Evolutionary conservation across 2,797 vertebrate species (phyloP).

Genomic region (Pseudochirops corinnae): DNA sequence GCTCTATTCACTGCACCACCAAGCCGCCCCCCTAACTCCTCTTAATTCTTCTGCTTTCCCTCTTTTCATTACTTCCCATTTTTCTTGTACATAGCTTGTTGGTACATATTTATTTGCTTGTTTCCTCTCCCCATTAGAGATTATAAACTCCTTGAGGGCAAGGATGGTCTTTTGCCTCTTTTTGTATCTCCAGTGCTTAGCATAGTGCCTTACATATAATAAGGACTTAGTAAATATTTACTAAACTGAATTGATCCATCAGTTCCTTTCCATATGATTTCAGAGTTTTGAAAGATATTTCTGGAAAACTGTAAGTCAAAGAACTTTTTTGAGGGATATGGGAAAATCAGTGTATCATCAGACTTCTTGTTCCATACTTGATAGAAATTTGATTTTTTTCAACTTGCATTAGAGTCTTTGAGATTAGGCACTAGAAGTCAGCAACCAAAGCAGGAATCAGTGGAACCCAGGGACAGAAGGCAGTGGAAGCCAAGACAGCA

Average conservation of each 20-base stretch:
- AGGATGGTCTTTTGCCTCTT: neutral
- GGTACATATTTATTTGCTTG: too few relatives aligned
- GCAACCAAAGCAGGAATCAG: neutral
- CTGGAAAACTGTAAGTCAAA: too few relatives aligned
- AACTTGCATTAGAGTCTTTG: neutral
- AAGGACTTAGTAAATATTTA: neutral
- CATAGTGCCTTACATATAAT: neutral
- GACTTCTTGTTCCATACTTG: neutral
- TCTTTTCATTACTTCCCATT: too few relatives aligned
- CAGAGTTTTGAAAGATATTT: neutral
- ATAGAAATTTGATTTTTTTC: neutral
- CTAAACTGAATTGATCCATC: neutral
- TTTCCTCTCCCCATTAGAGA: neutral
- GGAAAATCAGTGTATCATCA: neutral
- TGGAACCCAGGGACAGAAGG: neutral
- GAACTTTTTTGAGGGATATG: neutral
- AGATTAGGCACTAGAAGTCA: neutral
- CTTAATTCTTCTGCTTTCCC: too few relatives aligned
- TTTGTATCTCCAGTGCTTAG: neutral
- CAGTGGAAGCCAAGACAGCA: neutral
- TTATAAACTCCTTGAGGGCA: neutral
- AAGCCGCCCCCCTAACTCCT: too few relatives aligned
- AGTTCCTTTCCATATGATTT: neutral
- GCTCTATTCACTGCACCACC: too few relatives aligned
- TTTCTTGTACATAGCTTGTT: too few relatives aligned